Base-by-base conservation (phyloP, 2,797 vertebrate species). In the Tokudaia muenninki region DNA sequence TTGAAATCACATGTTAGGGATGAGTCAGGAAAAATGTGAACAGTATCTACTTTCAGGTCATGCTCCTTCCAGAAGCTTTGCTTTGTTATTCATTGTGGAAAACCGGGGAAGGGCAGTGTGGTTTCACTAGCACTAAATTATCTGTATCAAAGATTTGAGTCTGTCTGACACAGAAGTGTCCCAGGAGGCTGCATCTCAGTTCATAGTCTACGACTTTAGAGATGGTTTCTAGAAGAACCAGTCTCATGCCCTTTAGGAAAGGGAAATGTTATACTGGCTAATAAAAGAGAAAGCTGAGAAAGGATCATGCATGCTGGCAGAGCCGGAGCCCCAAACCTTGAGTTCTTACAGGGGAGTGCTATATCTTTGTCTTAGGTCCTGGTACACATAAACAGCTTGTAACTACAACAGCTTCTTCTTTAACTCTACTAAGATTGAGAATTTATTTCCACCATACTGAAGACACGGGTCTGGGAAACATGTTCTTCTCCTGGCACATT, bases 1-100 rank as follows among this genome's bases (percentile, higher is more conserved):
- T 77, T 93, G 82, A 97, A 92, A 92, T 87, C 4, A 47, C 0
- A 31, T 24, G 6, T 96, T 55, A 50, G 94, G 82, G 21, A 11
- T 86, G 59, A 22, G 50, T 70, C 61, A 41, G n/a, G 47, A 61
- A 74, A 83, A 94, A 84, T n/a, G 4, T 37, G 7, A 19, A 67
- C 82, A 91, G n/a, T 57, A 82, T 50, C 63, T 91, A 16, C 59
- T 84, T 34, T 94, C 21, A 75, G 59, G 7, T 61, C 61, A 17
- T 26, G 13, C 50, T 16, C 13, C 80, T 91, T 92, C 24, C 61
- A 65, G 55, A 95, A 95, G 34, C 22, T 5, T 13, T 21, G 24
- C n/a, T 82, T 74, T 61, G 7, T 79, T 91, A 90, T 89, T 63
- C 34, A 37, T 31, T 1, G 4, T 11, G 24, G 63, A 59, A 47